Evolutionary conservation across 2,113 vertebrate species (phyloP).

Genomic region (Glaucomys volans): DNA sequence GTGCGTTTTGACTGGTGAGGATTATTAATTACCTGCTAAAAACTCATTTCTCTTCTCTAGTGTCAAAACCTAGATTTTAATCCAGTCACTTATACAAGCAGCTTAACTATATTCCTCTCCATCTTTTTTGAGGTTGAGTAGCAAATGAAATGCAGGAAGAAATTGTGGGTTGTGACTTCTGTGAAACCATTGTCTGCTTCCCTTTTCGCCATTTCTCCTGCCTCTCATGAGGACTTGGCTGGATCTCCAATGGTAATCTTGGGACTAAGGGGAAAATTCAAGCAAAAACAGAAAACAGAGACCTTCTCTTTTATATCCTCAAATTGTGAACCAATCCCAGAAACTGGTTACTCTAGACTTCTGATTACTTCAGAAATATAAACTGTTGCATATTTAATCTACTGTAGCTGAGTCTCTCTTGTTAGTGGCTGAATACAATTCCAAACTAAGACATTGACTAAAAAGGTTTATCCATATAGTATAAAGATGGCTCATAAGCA

Average conservation of each 20-base stretch:
- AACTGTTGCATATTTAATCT: background rate
- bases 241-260: background rate
- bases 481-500: constrained; percentile 10
- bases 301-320: background rate
- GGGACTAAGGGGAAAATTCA: background rate
- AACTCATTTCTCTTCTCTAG: background rate
- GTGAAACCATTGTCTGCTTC: background rate
- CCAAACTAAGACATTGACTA: background rate
- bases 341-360: background rate
- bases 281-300: background rate
- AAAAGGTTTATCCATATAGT: background rate
- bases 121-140: background rate
- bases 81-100: background rate
- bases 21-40: background rate
- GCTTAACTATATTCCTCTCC: background rate
- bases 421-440: background rate
- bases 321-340: background rate
- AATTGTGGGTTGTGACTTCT: background rate
- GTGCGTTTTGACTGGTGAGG: background rate
- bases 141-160: background rate
- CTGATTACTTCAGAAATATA: background rate
- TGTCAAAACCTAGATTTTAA: background rate
- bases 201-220: background rate
- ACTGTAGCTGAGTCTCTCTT: background rate
- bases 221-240: background rate